A percentile compares a stretch with the other conserved stretches of the same genome.
These are phyloP conservation scores for Anthoscopus minutus DNA, from an alignment of 2,113 vertebrate genomes.

Conservation along the genomic window DNA sequence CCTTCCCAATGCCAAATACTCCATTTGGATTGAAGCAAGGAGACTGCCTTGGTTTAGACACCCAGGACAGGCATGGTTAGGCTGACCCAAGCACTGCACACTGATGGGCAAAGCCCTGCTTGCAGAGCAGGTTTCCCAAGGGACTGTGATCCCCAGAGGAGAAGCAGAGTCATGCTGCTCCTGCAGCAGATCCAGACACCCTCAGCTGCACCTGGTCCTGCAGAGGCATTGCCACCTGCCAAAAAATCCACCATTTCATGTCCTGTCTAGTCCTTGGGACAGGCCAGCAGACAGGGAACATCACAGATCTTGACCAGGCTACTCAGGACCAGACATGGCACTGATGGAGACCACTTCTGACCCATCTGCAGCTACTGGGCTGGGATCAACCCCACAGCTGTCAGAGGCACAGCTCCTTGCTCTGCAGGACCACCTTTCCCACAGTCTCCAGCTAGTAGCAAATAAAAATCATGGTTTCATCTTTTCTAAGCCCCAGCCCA, in stretches of 20 bases:
- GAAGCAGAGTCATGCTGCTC: neutral
- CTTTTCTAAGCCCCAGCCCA: neutral
- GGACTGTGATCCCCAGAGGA: neutral
- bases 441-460: neutral
- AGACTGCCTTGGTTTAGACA: neutral
- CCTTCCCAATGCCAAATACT: neutral
- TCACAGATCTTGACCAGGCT: neutral
- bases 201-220: neutral
- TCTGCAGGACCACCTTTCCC: neutral
- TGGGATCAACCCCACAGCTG: neutral
- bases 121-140: neutral
- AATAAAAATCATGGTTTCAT: fast-evolving
- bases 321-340: neutral
- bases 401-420: neutral
- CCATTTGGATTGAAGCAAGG: neutral
- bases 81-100: neutral
- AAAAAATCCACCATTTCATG: neutral
- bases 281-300: neutral
- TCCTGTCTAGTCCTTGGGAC: neutral
- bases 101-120: fast-evolving
- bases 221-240: neutral
- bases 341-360: neutral
- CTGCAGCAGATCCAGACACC: neutral
- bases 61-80: neutral
- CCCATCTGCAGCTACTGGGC: neutral